Base-by-base conservation (phyloP, 2,113 vertebrate species). In the Pardalotus punctatus region DNA sequence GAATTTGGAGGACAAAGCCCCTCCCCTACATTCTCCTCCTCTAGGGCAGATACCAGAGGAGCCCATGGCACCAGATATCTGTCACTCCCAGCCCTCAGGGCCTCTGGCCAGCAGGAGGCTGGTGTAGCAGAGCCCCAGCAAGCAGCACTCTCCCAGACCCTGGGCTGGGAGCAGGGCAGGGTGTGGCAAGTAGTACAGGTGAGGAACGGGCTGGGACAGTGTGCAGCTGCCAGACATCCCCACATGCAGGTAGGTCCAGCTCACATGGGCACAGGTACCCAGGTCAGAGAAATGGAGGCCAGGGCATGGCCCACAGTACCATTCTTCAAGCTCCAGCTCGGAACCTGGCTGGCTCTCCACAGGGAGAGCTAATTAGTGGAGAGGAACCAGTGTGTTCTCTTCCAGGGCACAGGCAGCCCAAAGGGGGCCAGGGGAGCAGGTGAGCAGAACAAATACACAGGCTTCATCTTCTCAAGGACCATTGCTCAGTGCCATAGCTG, bases 151-250 rank as follows among this genome's bases (percentile, higher is more conserved):
- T 88, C 82, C 83, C 65, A 73, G 71, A 76, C 76, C 86, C 66
- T 28, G 33, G 78, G 80, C 91, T 71, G 91, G 51, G 62, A 77
- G 79, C 82, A 86, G 81, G 88, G 72, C 86, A 94, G 74, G 62
- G 76, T 23, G 4, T 2, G 1, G 90, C 72, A 73, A 65, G 87
- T 64, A 91, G 84, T 81, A 92, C 74, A 72, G 74, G 73, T 91
- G 90, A 95, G 92, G 85, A 96, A 94, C 62, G 12, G 8, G 14
- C 85, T 80, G 90, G 90, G 86, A 94, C 80, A 66, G 76, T 53
- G 78, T 81, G 86, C 86, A 93, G 94, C 96, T 94, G 86, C 94
- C 88, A 94, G 93, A 86, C 86, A 96, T 80, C 88, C 88, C 94
- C 90, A 51, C 3, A 4, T 22, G 73, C 76, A 74, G 91, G 73